These are phyloP conservation scores for Probosciger aterrimus DNA, from an alignment of 2,113 vertebrate genomes.

Conservation along the genomic window DNA sequence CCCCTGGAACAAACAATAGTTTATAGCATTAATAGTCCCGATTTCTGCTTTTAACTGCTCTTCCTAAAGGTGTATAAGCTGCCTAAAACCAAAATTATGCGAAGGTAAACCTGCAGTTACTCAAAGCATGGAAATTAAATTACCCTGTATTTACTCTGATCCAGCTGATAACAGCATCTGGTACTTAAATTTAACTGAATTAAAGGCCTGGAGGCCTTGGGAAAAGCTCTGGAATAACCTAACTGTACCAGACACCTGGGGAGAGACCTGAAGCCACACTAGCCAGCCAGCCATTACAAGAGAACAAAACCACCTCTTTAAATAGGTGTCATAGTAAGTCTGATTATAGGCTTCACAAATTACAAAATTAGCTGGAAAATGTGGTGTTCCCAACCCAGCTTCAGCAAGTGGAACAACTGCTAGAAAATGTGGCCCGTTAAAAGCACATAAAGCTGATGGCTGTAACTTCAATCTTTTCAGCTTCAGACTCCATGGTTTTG, in stretches of 20 bases:
- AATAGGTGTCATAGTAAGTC: neutral
- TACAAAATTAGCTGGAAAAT: neutral
- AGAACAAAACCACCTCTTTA: neutral
- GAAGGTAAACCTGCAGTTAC: neutral
- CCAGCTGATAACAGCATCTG: neutral
- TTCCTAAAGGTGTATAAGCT: neutral
- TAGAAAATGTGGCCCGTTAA: neutral
- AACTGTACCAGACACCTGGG: neutral
- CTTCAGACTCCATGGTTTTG: neutral
- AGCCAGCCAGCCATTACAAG: neutral
- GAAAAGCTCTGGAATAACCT: neutral
- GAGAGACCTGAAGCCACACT: neutral
- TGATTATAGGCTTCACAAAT: constrained; percentile 16
- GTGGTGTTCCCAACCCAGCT: neutral
- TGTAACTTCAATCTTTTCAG: neutral
- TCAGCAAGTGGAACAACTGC: neutral
- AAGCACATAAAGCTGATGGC: neutral
- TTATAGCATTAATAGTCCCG: neutral
- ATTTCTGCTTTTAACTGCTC: neutral
- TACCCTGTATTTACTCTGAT: neutral
- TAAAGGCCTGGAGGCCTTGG: neutral
- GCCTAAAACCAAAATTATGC: neutral
- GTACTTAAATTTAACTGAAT: neutral
- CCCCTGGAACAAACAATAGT: neutral
- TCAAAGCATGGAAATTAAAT: neutral